These are phyloP conservation scores for Copsychus sechellarum DNA, from an alignment of 2,113 vertebrate genomes.

Conservation along the genomic window DNA sequence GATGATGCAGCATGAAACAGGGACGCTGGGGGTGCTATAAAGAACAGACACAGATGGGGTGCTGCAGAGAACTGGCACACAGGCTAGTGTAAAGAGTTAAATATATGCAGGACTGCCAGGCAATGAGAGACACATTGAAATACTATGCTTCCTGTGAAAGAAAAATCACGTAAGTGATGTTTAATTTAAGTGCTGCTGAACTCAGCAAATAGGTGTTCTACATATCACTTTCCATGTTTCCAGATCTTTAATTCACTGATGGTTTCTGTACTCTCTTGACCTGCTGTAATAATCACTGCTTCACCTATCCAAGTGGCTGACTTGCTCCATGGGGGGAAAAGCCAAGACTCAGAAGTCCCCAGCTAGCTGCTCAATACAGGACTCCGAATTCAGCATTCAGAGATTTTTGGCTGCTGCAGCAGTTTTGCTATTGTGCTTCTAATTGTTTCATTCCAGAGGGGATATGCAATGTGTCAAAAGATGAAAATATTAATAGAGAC, in stretches of 20 bases:
- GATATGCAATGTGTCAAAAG: not conserved
- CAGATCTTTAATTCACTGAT: not conserved
- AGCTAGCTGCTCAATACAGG: not conserved
- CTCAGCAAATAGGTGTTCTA: slow-evolving; percentile 34
- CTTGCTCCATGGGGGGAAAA: not conserved
- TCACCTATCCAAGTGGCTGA: not conserved
- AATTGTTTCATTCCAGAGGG: not conserved
- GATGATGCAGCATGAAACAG: not conserved
- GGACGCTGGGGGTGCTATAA: not conserved
- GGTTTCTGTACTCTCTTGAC: not conserved
- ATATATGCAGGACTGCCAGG: not conserved
- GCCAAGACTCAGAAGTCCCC: not conserved
- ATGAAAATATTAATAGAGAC: not conserved
- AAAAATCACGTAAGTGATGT: not conserved
- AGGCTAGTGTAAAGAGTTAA: not conserved
- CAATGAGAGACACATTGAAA: not conserved
- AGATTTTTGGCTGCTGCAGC: not conserved
- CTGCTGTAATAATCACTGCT: not conserved
- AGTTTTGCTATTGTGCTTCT: not conserved
- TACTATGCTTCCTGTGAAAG: not conserved
- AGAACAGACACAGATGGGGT: not conserved
- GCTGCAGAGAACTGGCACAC: not conserved
- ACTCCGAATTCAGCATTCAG: not conserved
- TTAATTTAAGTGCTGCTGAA: slow-evolving; percentile 38
- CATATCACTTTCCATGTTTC: not conserved